phyloP scores from a whole-genome alignment of 2,888 invertebrate species.

The Cheilosia grossa region DNA sequence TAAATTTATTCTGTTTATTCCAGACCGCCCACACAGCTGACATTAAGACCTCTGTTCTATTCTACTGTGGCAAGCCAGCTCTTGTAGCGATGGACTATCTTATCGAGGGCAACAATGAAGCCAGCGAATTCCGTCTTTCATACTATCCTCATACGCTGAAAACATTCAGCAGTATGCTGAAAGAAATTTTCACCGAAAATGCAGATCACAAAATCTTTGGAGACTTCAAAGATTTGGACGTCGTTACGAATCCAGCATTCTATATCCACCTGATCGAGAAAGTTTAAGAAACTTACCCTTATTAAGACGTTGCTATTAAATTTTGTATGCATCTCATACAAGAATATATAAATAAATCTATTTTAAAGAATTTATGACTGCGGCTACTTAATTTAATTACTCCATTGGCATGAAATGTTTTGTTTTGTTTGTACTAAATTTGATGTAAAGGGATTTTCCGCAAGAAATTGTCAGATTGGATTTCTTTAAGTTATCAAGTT shows the following conservation, averaged over 20 bases:
- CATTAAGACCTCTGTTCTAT: constrained; percentile 93
- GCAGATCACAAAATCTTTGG: constrained; percentile 89
- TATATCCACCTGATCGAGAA: constrained; percentile 94
- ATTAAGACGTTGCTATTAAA: constrained; percentile 20
- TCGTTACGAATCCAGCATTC: constrained; percentile 89
- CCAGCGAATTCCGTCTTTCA: constrained; percentile 92
- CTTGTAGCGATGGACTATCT: constrained; percentile 93
- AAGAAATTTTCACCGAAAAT: constrained; percentile 87
- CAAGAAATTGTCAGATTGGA: too few species aligned
- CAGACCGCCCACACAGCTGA: constrained; percentile 92
- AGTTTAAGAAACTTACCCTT: constrained; percentile 67
- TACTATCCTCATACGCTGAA: constrained; percentile 93
- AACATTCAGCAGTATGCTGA: constrained; percentile 88
- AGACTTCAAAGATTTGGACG: constrained; percentile 89
- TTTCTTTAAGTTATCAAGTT: too few species aligned
- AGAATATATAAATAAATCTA: background rate
- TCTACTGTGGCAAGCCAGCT: constrained; percentile 89
- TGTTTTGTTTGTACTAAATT: too few species aligned
- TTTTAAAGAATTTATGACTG: too few species aligned
- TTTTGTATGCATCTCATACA: constrained; percentile 9
- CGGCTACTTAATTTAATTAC: too few species aligned
- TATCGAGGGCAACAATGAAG: constrained; percentile 85
- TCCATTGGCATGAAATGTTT: too few species aligned
- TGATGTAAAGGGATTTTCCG: too few species aligned
- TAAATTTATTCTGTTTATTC: constrained; percentile 73